These are phyloP conservation scores for Dipus sagitta DNA, from an alignment of 2,797 vertebrate genomes.

Conservation along the genomic window DNA sequence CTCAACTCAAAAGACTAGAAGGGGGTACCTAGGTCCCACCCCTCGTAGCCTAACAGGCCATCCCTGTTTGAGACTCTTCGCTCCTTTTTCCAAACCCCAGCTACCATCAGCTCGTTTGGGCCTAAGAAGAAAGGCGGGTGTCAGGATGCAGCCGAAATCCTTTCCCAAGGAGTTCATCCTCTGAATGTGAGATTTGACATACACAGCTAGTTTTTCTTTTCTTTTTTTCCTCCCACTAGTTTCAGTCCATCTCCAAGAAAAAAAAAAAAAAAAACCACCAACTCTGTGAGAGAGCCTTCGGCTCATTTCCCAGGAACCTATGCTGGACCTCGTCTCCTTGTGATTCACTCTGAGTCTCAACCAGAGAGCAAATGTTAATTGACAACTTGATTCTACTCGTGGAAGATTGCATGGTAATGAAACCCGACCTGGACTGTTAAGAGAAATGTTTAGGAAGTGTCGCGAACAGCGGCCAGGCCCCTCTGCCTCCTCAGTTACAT, in stretches of 20 bases:
- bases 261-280: not conserved
- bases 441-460: not conserved
- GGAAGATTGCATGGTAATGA: conserved; percentile 27
- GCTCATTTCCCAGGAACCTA: not conserved
- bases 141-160: not conserved
- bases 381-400: not conserved
- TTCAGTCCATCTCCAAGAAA: not conserved
- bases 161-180: not conserved
- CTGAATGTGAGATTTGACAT: not conserved
- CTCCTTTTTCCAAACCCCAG: not conserved
- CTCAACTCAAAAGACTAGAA: not conserved
- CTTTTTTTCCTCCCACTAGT: not conserved
- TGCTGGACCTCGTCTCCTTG: not conserved
- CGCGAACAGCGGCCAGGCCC: not conserved
- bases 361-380: not conserved
- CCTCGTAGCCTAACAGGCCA: not conserved
- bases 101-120: not conserved
- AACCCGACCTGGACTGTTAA: not conserved
- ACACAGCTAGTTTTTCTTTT: not conserved
- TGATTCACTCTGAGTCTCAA: not conserved
- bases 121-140: not conserved
- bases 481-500: not conserved
- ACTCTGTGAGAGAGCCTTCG: not conserved
- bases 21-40: not conserved
- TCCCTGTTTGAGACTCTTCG: not conserved